Base-by-base conservation (phyloP, 2,113 vertebrate genomes). In the Phaetusa simplex region DNA sequence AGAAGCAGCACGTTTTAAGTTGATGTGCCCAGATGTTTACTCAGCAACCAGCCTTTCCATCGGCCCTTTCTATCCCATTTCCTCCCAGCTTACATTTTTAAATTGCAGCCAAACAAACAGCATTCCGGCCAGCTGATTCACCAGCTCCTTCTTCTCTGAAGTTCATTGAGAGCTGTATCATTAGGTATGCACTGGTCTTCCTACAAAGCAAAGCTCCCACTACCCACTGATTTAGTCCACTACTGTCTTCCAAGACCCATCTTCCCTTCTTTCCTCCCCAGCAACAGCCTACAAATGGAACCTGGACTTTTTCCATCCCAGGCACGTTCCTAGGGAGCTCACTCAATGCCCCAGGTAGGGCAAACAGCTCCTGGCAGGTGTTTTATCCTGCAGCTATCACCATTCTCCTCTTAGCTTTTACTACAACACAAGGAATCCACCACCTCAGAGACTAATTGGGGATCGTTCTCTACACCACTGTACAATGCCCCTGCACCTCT, bases 141-240 rank as follows among this genome's bases (percentile, higher is more conserved):
- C 42, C 61, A 55, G 16, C n/a, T 40, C 27, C 47, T 88, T 4
- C 1, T 14, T 50, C 52, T 79, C 82, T 8, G 4, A 76, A 22
- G 11, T 27, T 27, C 52, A n/a, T 5, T 6, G 24, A 30, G 19
- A 78, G 27, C 78, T 93, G 16, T 34, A 27, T 24, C 52, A 40
- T 21, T 11, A 74, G 73, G 30, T 23, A 49, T 9, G 8, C 0
- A 0, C 8, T 24, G 45, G 18, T 32, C 52, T 62, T 82, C 18
- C 79, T 53, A 21, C 42, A 64, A 67, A 67, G 36, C 30, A 58
- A 52, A 92, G n/a, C 55, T 47, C 49, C 43, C 19, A 11, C 8
- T 2, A 4, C 27, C 4, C 55, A 52, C 14, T 52, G 55, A 14
- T 26, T 87, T 56, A 56, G 20, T 23, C 40, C 18, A 43, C 27